These are phyloP conservation scores for Ormyrus labotus DNA, from an alignment of 2,888 invertebrate genomes.

Conservation along the genomic window DNA sequence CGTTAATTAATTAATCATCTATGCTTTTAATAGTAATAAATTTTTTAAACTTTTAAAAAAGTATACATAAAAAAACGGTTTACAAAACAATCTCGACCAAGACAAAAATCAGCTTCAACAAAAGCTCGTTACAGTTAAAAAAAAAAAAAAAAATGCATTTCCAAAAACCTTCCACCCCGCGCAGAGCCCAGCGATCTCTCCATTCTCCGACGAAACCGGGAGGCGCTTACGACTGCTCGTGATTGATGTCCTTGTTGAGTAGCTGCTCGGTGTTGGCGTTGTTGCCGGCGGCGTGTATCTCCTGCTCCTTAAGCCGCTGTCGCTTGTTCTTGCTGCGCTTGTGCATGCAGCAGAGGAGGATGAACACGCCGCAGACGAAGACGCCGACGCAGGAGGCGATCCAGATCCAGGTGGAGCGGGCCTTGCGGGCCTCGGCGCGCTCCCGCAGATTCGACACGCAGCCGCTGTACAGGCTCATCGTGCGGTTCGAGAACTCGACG, in stretches of 20 bases:
- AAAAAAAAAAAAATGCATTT: neutral
- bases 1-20: too few species aligned
- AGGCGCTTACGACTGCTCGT: slow-evolving; percentile 41
- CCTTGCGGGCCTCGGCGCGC: slow-evolving; percentile 63
- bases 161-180: neutral
- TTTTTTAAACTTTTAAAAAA: too few species aligned
- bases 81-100: too few species aligned
- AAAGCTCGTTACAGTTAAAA: too few species aligned
- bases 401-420: slow-evolving; percentile 68
- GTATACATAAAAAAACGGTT: too few species aligned
- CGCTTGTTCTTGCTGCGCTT: slow-evolving; percentile 67
- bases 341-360: slow-evolving; percentile 68
- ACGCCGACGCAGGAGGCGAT: slow-evolving; percentile 65
- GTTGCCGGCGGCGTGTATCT: slow-evolving; percentile 62
- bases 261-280: slow-evolving; percentile 70
- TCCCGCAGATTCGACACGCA: slow-evolving; percentile 59
- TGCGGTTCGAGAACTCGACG: slow-evolving; percentile 61
- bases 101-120: too few species aligned
- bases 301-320: slow-evolving; percentile 66
- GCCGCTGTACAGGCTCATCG: slow-evolving; percentile 59
- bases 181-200: neutral
- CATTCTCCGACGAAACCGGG: too few species aligned
- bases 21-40: neutral
- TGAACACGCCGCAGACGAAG: slow-evolving; percentile 63
- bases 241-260: slow-evolving; percentile 42